Evolutionary conservation across 1,140 invertebrate species (phyloP).

Genomic region (Armadillidium nasatum): DNA sequence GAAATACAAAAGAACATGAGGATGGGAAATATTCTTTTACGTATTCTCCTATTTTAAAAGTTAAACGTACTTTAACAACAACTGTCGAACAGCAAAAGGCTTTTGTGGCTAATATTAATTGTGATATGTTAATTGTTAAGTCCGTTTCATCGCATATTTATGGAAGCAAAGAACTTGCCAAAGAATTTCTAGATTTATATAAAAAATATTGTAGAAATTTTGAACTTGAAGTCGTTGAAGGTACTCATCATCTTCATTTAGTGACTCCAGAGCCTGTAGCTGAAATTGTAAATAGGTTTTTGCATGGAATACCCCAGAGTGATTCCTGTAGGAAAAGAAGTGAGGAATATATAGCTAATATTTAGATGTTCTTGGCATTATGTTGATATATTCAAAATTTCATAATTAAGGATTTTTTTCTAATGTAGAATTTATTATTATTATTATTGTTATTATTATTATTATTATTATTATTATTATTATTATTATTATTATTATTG

Average conservation of each 20-base stretch:
- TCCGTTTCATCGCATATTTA: neutral
- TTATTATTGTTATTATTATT: too few relatives aligned
- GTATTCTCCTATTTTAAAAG: neutral
- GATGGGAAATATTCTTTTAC: conserved; percentile 6
- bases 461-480: too few relatives aligned
- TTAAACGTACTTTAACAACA: neutral
- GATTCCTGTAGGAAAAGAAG: neutral
- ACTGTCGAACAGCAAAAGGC: neutral
- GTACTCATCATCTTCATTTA: neutral
- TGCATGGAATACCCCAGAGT: neutral
- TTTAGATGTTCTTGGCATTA: too few relatives aligned
- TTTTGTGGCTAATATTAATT: neutral
- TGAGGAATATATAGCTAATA: too few relatives aligned
- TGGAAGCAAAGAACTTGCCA: neutral
- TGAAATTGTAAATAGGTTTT: neutral
- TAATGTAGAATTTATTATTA: too few relatives aligned
- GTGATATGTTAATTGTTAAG: neutral
- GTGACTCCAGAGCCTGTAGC: neutral
- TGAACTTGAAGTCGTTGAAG: neutral
- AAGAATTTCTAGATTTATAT: neutral
- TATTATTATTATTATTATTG: too few relatives aligned
- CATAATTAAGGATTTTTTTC: too few relatives aligned
- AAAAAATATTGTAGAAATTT: neutral
- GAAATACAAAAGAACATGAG: neutral
- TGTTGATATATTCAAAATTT: too few relatives aligned